These are phyloP conservation scores for Elysia crispata DNA, from an alignment of 2,888 invertebrate genomes.

Conservation along the genomic window DNA sequence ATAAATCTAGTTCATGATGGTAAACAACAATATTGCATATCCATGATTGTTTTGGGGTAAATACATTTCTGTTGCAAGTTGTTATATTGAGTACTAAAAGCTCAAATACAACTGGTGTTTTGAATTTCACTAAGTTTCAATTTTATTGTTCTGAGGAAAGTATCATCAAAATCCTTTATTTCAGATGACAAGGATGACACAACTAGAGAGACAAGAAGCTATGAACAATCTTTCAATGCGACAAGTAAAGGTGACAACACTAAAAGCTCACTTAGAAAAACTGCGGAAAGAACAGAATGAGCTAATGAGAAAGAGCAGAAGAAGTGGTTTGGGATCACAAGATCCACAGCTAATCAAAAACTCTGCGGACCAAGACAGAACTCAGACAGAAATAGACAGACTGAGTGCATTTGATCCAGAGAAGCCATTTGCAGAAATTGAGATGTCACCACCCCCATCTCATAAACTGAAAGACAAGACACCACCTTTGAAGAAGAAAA, in stretches of 20 bases:
- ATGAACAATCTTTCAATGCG: constrained; percentile 14
- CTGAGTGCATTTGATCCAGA: constrained; percentile 5
- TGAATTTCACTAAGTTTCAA: too few species aligned
- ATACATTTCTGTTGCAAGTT: too few species aligned
- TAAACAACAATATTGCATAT: too few species aligned
- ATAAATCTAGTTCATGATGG: too few species aligned
- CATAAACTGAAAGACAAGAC: neutral
- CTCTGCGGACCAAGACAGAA: neutral
- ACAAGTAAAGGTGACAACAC: neutral
- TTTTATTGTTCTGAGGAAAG: too few species aligned
- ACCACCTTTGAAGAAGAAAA: neutral
- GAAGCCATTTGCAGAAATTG: neutral
- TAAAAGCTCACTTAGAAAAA: constrained; percentile 13
- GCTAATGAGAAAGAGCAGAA: constrained; percentile 23
- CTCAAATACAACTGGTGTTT: too few species aligned
- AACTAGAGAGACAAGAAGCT: constrained; percentile 16
- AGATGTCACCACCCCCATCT: neutral
- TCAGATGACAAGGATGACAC: constrained; percentile 16
- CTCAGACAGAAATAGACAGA: constrained; percentile 32
- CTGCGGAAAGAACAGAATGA: constrained; percentile 37
- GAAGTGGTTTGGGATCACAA: constrained; percentile 29
- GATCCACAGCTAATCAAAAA: constrained; percentile 14
- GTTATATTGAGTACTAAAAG: too few species aligned
- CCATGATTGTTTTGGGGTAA: too few species aligned
- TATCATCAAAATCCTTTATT: neutral